Percentiles rank a stretch among this genome's conserved stretches.
These are phyloP conservation scores for Acrocera orbiculus DNA, from an alignment of 2,888 invertebrate genomes.

Conservation along the genomic window DNA sequence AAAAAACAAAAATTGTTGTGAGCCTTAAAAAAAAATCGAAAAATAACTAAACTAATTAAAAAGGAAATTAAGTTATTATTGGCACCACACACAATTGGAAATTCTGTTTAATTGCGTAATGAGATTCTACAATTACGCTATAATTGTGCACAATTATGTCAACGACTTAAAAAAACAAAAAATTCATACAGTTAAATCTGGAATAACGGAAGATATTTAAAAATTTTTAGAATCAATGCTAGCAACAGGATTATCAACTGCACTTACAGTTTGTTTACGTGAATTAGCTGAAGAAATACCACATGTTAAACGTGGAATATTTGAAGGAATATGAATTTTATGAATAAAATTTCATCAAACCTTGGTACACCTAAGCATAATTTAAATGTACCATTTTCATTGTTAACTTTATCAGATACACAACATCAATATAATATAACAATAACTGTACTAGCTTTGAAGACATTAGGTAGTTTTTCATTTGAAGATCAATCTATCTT, in stretches of 20 bases:
- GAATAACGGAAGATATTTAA: slow-evolving; percentile 58
- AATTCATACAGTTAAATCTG: slow-evolving; percentile 69
- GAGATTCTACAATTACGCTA: too few relatives aligned
- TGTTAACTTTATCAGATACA: slow-evolving; percentile 21
- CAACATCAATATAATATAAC: slow-evolving; percentile 47
- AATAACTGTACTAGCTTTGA: slow-evolving; percentile 76
- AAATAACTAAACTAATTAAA: too few relatives aligned
- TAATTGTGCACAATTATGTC: too few relatives aligned
- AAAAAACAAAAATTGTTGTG: too few relatives aligned
- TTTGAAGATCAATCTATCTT: slow-evolving; percentile 85
- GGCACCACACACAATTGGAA: too few relatives aligned
- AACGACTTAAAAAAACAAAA: too few relatives aligned
- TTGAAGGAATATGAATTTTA: slow-evolving; percentile 74
- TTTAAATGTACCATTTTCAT: slow-evolving; percentile 26
- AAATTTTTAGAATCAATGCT: slow-evolving; percentile 84
- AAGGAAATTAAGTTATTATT: too few relatives aligned
- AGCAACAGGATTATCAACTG: slow-evolving; percentile 75
- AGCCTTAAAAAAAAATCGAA: too few relatives aligned
- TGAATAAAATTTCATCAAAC: slow-evolving; percentile 68
- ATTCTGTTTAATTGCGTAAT: too few relatives aligned
- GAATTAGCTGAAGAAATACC: slow-evolving; percentile 83
- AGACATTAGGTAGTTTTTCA: slow-evolving; percentile 77
- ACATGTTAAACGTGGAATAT: slow-evolving; percentile 71
- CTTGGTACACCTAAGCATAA: slow-evolving; percentile 49
- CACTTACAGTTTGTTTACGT: slow-evolving; percentile 75